phyloP scores from a whole-genome alignment of 1,140 invertebrate genomes.

The Pectinophora gossypiella region DNA sequence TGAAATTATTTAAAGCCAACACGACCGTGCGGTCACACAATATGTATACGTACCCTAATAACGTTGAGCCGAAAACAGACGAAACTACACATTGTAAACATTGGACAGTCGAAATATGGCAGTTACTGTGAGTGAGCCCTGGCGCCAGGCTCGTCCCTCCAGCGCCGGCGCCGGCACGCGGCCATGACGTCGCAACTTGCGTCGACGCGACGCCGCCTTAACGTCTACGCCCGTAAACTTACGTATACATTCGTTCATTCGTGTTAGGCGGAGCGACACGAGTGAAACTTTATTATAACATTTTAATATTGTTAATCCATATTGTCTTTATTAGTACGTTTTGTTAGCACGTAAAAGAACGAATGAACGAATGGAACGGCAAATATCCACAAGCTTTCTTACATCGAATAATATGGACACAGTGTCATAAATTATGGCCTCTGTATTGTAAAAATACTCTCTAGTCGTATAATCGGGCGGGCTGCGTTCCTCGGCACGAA shows the following conservation, averaged over 20 bases:
- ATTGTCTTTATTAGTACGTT: not conserved
- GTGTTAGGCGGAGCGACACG: not conserved
- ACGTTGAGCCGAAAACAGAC: conserved; percentile 20
- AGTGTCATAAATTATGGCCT: not conserved
- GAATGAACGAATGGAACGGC: not conserved
- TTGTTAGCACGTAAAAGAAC: not conserved
- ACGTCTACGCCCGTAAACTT: not conserved
- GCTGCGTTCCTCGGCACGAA: not conserved
- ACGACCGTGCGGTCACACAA: conserved; percentile 1
- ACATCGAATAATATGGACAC: not conserved
- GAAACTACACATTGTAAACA: conserved; percentile 14
- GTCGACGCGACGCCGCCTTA: too few species aligned
- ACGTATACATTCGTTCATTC: not conserved
- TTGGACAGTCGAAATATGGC: conserved; percentile 41
- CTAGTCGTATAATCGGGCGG: not conserved
- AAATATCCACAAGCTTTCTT: too few species aligned
- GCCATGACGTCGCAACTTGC: too few species aligned
- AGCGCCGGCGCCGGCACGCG: not conserved
- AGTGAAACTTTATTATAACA: too few species aligned
- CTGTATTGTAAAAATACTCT: not conserved
- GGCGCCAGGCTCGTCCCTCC: not conserved
- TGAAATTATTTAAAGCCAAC: conserved; percentile 30
- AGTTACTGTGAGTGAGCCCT: conserved; percentile 29
- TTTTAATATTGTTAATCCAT: too few species aligned
- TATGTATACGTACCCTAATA: conserved; percentile 7